Evolutionary conservation across 2,797 vertebrate genomes (phyloP), one percentile per base, ranked within the genome.

Genomic region (Orientallactaga sibirica): DNA sequence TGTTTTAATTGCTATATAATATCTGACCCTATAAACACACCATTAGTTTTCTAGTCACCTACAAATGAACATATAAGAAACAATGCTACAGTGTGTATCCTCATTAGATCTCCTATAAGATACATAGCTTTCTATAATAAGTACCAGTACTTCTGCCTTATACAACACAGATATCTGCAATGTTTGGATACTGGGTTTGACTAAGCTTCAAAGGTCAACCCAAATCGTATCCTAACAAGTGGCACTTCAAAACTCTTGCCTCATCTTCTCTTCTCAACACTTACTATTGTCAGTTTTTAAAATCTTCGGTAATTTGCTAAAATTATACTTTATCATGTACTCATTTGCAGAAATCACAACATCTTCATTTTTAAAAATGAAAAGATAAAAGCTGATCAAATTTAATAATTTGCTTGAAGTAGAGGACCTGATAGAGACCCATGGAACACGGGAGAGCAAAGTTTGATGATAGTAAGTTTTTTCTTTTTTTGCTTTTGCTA

Each of bases 301-400:
- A 55, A 71, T 62, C 37, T 62, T 91, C 84, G 27, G 7, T 89
- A 24, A 3, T 48, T 29, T 89, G 33, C 68, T 70, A 25, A 95
- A 91, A 83, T 94, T 41, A 10, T 41, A 91, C 79, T 37, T 78
- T 16, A 62, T 2, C 91, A 33, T 81, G 11, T 73, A 52, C 84
- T 85, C 52, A 70, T 80, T 88, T 74, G 1, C 78, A 77, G 19
- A 16, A 48, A 85, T 92, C 5, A 22, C 5, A 58, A 55, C 80
- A 90, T 82, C 61, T 6, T 89, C 22, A 33, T 64, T 90, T 58
- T 83, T 20, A 86, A 91, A 91, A 88, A 67, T 67, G 22, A 82
- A 70, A 58, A 71, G 7, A 22, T 74, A 58, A 92, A 88, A 25
- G 25, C 4, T 86, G 37, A 77, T 78, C 1, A 61, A 79, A 62